Evolutionary conservation across 2,888 invertebrate species (phyloP).

Genomic region (Scelioninae gen. 1): DNA sequence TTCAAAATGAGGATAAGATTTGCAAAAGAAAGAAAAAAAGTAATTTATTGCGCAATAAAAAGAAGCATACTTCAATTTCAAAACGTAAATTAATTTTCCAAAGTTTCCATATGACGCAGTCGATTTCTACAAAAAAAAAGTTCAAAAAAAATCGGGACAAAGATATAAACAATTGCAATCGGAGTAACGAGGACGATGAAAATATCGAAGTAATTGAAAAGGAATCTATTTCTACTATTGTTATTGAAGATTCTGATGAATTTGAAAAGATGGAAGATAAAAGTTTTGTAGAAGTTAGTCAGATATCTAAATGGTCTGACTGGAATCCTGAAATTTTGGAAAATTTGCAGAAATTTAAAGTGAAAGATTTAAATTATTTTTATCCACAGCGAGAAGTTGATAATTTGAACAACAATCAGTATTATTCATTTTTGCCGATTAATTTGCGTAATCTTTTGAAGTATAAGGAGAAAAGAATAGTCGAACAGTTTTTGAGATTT

Average conservation of each 20-base stretch:
- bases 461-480: constrained; percentile 62
- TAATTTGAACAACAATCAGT: constrained; percentile 34
- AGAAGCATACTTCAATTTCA: no score
- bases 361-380: constrained; percentile 35
- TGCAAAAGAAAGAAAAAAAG: no score
- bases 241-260: constrained; percentile 5
- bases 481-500: no score
- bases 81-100: no score
- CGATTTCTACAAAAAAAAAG: no score
- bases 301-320: constrained; percentile 40
- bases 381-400: constrained; percentile 33
- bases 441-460: constrained; percentile 72
- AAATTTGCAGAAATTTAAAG: constrained; percentile 7
- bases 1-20: constrained; percentile 31
- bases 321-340: constrained; percentile 23
- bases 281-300: neutral
- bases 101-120: no score
- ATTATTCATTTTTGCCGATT: constrained; percentile 73
- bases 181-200: neutral
- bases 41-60: no score
- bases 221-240: constrained; percentile 13
- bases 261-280: constrained; percentile 4
- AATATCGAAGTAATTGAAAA: constrained; percentile 5
- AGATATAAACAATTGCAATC: neutral
- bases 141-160: no score